Evolutionary conservation across 2,113 vertebrate genomes (phyloP).

Genomic region (Istiophorus platypterus): DNA sequence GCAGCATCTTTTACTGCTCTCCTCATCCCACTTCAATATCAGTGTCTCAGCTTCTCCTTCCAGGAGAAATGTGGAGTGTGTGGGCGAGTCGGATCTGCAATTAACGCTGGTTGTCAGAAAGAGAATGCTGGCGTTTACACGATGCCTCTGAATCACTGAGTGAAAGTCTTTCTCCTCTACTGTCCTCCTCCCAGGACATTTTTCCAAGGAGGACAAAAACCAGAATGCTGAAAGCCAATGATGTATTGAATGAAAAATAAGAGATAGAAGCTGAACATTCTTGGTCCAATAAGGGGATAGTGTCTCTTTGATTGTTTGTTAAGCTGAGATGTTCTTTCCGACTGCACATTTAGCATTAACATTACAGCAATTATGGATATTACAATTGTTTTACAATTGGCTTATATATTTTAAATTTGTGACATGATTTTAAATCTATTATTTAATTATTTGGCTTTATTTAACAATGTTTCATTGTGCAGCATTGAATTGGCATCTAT

Average conservation of each 20-base stretch:
- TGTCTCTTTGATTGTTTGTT: slow-evolving; percentile 73
- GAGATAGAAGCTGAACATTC: slow-evolving; percentile 73
- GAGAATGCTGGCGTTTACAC: slow-evolving; percentile 86
- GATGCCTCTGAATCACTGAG: slow-evolving; percentile 85
- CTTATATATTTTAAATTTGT: slow-evolving; percentile 18
- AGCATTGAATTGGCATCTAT: slow-evolving; percentile 6
- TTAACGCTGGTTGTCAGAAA: slow-evolving; percentile 85
- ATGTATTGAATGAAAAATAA: slow-evolving; percentile 69
- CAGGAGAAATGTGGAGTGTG: slow-evolving; percentile 84
- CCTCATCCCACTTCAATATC: slow-evolving; percentile 82
- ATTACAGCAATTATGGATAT: slow-evolving; percentile 26
- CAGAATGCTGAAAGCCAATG: slow-evolving; percentile 73
- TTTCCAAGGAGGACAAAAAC: slow-evolving; percentile 78
- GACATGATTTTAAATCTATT: slow-evolving; percentile 12
- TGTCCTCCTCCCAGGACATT: slow-evolving; percentile 79
- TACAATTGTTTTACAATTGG: slow-evolving; percentile 1
- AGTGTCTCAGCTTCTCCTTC: slow-evolving; percentile 83
- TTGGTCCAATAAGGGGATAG: slow-evolving; percentile 75
- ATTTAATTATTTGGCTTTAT: neutral
- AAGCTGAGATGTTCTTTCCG: slow-evolving; percentile 65
- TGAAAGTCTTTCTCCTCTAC: slow-evolving; percentile 79
- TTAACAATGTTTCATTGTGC: neutral
- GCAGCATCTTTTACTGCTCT: slow-evolving; percentile 81
- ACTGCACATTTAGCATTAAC: slow-evolving; percentile 32
- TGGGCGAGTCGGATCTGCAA: slow-evolving; percentile 87